Evolutionary conservation across 2,797 vertebrate genomes (phyloP), one percentile per base, ranked within the genome.

Genomic region (Pseudocheirus occidentalis): DNA sequence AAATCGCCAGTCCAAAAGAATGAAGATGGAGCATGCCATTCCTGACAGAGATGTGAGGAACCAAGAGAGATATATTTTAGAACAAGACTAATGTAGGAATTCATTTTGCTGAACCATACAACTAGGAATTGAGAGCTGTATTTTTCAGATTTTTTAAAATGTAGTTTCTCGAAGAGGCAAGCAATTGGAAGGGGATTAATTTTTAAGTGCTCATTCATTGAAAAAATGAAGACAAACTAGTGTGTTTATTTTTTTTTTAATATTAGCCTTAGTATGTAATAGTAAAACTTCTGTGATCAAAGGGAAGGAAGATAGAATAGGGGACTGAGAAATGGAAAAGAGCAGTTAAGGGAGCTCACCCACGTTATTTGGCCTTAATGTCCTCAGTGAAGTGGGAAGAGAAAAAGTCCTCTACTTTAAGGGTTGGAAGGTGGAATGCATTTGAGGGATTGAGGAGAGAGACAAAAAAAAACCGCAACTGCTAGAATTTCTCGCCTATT

Each of bases 401-500:
- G 73, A 21, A 9, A 46, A 87, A 87, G 73, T 46, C 18, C 46
- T 50, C 18, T 27, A 50, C 40, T 50, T 21, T 87, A 87, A 87
- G 40, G 10, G 7, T 0, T 50, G 3, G 24, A 24, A 87, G 73
- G 40, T 87, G 73, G 73, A 87, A 87, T 87, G 73, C 18, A 73
- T 73, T 40, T 73, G 66, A 40, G 28, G n/a, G n/a, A 40, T 73
- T 21, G n/a, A 73, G n/a, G 40, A 50, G 40, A 87, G 40, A 87
- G 40, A 40, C 7, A 16, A 16, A 55, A 55, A 54, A 54, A 54
- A 54, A 7, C 53, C 53, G 62, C 53, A 11, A 93, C 46, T 50
- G 34, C 94, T 92, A 94, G 95, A 92, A 96, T 53, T 90, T 6
- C 55, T 94, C 46, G n/a, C 91, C 93, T 93, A 28, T 95, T 95